Base-by-base conservation (phyloP, 2,113 vertebrate species). In the Chelonoidis abingdonii region DNA sequence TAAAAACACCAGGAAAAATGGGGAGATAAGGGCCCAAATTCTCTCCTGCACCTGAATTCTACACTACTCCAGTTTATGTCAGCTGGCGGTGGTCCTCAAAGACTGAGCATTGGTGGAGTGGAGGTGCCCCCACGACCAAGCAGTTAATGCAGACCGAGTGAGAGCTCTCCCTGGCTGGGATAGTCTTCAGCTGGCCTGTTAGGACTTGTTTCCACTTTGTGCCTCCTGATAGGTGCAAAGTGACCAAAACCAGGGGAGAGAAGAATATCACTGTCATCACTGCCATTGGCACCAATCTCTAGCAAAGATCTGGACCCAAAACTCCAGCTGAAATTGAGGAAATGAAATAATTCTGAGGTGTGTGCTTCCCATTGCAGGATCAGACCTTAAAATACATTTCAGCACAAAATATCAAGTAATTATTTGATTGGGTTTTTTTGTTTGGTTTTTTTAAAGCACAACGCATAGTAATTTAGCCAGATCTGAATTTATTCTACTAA, bases 21-120 rank as follows among this genome's bases (percentile, higher is more conserved):
- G 22, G 0, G 3, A 79, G 59, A 87, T 5, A 38, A 31, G 44
- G 47, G 27, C 6, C n/a, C 72, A 87, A 75, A 86, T 21, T 24
- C 76, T 25, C 53, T 38, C 35, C 49, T 86, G 35, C 14, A 82
- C 80, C 2, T 1, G 11, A 38, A 86, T 35, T 89, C 29, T 31
- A 86, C 31, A 5, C 3, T 52, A 0, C 0, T 38, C 27, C 14
- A 3, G 24, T 38, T 86, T 29, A 22, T 53, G 10, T 8, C 50
- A 54, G 50, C n/a, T 44, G 17, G 17, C 19, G 3, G 41, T 29
- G 78, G 79, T 22, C 9, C 38, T 5, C 25, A 80, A 19, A 72
- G 35, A 22, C 79, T 47, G 38, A 80, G 57, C 19, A 2, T 1
- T 1, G 2, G 81, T 78, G 21, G 87, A 5, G 5, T 53, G 12